phyloP scores from a whole-genome alignment of 2,797 vertebrate species.

The Steatocranus sp. region DNA sequence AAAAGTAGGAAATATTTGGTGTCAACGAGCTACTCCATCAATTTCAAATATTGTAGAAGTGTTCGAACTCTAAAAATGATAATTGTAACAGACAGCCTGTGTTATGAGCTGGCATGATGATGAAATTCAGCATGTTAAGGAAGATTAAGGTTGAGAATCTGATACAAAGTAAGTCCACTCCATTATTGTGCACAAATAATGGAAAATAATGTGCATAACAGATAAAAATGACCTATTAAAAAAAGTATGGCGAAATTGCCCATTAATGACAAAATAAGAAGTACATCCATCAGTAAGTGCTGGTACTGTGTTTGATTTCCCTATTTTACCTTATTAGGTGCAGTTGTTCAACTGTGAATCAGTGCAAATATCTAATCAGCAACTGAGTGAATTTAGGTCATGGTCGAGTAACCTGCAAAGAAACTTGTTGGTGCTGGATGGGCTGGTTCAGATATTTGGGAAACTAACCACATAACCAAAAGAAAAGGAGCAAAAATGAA shows the following conservation, averaged over 20 bases:
- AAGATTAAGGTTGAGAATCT: neutral
- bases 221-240: neutral
- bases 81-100: neutral
- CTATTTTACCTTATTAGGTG: fast-evolving
- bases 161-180: neutral
- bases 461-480: neutral
- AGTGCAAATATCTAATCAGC: neutral
- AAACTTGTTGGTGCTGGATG: neutral
- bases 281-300: neutral
- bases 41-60: neutral
- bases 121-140: neutral
- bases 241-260: neutral
- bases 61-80: neutral
- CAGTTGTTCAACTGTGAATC: neutral
- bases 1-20: constrained; percentile 58
- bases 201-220: neutral
- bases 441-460: neutral
- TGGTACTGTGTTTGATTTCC: neutral
- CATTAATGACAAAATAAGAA: neutral
- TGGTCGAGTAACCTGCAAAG: neutral
- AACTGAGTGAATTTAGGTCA: neutral
- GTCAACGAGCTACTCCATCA: neutral
- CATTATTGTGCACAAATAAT: neutral
- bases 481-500: neutral
- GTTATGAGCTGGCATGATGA: neutral